Evolutionary conservation across 1,140 invertebrate genomes (phyloP).

Genomic region (Aleiodes sp.): DNA sequence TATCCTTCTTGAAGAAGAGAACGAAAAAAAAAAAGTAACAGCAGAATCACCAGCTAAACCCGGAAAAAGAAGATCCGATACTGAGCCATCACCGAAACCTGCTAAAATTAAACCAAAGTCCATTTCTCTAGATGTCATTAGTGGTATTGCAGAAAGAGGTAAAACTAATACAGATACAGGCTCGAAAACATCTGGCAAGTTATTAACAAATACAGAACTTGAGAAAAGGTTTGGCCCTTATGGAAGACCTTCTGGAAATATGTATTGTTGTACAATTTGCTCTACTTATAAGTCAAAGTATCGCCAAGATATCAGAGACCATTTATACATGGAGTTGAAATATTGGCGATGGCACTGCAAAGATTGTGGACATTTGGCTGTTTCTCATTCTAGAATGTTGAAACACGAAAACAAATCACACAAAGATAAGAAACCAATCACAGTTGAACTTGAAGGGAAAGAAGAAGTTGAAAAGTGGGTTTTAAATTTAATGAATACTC

Average conservation of each 20-base stretch:
- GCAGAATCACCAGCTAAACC: slow-evolving; percentile 38
- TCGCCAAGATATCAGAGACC: slow-evolving; percentile 66
- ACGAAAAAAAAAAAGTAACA: neutral
- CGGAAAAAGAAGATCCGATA: slow-evolving; percentile 49
- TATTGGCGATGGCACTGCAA: slow-evolving; percentile 63
- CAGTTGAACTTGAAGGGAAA: slow-evolving; percentile 46
- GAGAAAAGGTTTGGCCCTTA: slow-evolving; percentile 52
- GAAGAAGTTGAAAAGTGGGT: slow-evolving; percentile 60
- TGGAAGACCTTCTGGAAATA: slow-evolving; percentile 56
- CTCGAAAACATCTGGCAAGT: slow-evolving; percentile 11
- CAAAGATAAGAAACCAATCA: slow-evolving; percentile 31
- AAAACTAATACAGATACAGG: neutral
- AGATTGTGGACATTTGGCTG: slow-evolving; percentile 52
- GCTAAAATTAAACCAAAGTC: slow-evolving; percentile 47
- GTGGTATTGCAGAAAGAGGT: slow-evolving; percentile 17
- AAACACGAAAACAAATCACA: slow-evolving; percentile 45
- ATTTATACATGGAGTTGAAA: slow-evolving; percentile 68
- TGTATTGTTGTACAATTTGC: slow-evolving; percentile 68
- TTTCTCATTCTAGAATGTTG: slow-evolving; percentile 38
- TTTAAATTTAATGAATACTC: slow-evolving; percentile 33
- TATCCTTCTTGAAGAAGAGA: slow-evolving; percentile 65
- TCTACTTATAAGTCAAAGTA: slow-evolving; percentile 64
- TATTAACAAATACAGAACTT: slow-evolving; percentile 1
- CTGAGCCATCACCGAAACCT: slow-evolving; percentile 40
- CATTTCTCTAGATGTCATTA: slow-evolving; percentile 36